These are phyloP conservation scores for Ethmia dodecea DNA, from an alignment of 2,888 invertebrate species.

Conservation along the genomic window DNA sequence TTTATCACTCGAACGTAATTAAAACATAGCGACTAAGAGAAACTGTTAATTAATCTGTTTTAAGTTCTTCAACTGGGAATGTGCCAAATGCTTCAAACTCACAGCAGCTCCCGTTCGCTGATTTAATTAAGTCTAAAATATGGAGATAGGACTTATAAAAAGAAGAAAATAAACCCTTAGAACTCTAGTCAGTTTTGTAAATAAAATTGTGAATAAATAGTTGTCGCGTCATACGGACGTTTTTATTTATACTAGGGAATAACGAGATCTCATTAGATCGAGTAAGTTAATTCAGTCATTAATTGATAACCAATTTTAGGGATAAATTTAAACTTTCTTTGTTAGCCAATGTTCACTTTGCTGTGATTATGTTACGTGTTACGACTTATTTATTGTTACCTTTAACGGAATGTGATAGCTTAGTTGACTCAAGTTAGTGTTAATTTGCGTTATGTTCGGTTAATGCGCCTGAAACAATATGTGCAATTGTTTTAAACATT, in stretches of 20 bases:
- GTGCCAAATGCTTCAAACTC: conserved; percentile 69
- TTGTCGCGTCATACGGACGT: conserved; percentile 63
- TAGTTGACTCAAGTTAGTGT: conserved; percentile 59
- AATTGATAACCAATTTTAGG: conserved; percentile 73
- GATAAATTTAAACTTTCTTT: conserved; percentile 66
- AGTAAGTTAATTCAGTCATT: conserved; percentile 74
- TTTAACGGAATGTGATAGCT: conserved; percentile 68
- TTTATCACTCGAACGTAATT: conserved; percentile 43
- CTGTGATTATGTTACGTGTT: conserved; percentile 77
- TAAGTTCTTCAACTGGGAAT: conserved; percentile 62
- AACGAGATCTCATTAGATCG: conserved; percentile 74
- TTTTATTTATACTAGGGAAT: conserved; percentile 70
- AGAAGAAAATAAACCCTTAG: conserved; percentile 56
- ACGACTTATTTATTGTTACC: conserved; percentile 67
- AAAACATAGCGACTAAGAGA: conserved; percentile 43
- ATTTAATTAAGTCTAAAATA: conserved; percentile 54
- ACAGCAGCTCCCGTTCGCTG: conserved; percentile 53
- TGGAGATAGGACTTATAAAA: conserved; percentile 49
- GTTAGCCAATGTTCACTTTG: conserved; percentile 75
- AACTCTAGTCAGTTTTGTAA: conserved; percentile 74
- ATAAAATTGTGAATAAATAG: conserved; percentile 75
- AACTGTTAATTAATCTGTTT: conserved; percentile 43
- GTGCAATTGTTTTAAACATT: conserved; percentile 57
- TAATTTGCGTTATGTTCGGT: conserved; percentile 51
- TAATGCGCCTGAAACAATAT: conserved; percentile 41